Conservation (phyloP, 1,140 invertebrate species). For the Atta cephalotes region DNA sequence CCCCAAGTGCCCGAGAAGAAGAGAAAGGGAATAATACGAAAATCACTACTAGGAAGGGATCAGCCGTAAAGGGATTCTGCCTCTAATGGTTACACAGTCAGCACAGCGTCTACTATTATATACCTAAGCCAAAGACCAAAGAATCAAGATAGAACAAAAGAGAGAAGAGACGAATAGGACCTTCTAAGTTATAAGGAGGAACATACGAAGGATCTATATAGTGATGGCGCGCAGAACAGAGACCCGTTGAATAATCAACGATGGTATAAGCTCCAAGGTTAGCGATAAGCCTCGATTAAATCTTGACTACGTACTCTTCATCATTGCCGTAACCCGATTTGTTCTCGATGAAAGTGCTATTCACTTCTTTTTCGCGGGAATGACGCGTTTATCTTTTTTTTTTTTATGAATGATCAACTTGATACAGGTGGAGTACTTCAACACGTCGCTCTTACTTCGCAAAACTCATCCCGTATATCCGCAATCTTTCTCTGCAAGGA, state of each 20-base stretch:
- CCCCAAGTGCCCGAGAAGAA: slow-evolving; percentile 22
- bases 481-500: neutral
- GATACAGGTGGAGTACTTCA: neutral
- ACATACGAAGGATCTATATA: neutral
- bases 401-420: slow-evolving; percentile 12
- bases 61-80: slow-evolving; percentile 42
- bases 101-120: slow-evolving; percentile 42
- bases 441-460: neutral
- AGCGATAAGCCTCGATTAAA: slow-evolving; percentile 17
- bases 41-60: slow-evolving; percentile 53
- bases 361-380: slow-evolving; percentile 35
- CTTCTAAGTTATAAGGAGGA: neutral
- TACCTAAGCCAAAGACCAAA: slow-evolving; percentile 8
- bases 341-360: slow-evolving; percentile 35
- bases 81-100: slow-evolving; percentile 52
- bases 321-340: slow-evolving; percentile 28
- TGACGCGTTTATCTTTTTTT: slow-evolving; percentile 11
- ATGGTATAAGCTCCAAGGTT: slow-evolving; percentile 7
- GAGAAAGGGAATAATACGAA: slow-evolving; percentile 57
- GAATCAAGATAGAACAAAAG: slow-evolving; percentile 35
- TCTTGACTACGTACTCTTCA: neutral
- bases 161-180: slow-evolving; percentile 20
- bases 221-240: slow-evolving; percentile 12
- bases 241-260: slow-evolving; percentile 51
- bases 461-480: neutral